Evolutionary conservation across 1,140 invertebrate species (phyloP).

Genomic region (Drosophila nannoptera): DNA sequence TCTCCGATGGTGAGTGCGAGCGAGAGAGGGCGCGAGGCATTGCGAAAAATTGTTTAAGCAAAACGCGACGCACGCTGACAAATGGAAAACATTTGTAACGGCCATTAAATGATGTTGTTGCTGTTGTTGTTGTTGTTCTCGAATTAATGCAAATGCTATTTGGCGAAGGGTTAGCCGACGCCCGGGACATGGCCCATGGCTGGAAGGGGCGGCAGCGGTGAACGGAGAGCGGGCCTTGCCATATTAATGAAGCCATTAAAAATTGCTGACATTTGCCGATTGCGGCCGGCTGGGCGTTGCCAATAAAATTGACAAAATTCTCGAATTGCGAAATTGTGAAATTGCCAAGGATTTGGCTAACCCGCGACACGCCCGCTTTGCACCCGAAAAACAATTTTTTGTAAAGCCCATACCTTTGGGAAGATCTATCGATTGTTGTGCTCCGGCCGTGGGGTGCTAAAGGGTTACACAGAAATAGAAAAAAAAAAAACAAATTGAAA

Average conservation of each 20-base stretch:
- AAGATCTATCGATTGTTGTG: constrained; percentile 35
- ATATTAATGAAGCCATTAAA: constrained; percentile 73
- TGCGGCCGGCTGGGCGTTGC: constrained; percentile 47
- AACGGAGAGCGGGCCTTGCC: constrained; percentile 5
- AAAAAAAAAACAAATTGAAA: neutral
- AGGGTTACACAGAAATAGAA: constrained; percentile 47
- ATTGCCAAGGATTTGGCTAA: constrained; percentile 56
- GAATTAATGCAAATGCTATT: constrained; percentile 64
- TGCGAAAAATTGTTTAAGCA: constrained; percentile 48
- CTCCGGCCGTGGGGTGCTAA: constrained; percentile 29
- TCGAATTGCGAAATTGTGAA: constrained; percentile 69
- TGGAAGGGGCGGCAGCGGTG: constrained; percentile 21
- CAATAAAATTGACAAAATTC: constrained; percentile 54
- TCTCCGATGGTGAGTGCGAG: too few species aligned
- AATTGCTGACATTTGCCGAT: constrained; percentile 68
- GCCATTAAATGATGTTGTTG: constrained; percentile 69
- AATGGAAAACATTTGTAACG: constrained; percentile 77
- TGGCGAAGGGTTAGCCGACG: constrained; percentile 53
- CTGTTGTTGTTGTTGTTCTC: constrained; percentile 30
- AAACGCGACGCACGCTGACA: constrained; percentile 64
- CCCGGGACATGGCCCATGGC: constrained; percentile 3
- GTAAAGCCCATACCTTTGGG: constrained; percentile 1
- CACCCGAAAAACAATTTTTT: constrained; percentile 1
- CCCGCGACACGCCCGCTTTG: constrained; percentile 50
- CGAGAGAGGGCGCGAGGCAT: constrained; percentile 19